Evolutionary conservation across 1,140 invertebrate species (phyloP).

Genomic region (Aphaenogaster floridana): DNA sequence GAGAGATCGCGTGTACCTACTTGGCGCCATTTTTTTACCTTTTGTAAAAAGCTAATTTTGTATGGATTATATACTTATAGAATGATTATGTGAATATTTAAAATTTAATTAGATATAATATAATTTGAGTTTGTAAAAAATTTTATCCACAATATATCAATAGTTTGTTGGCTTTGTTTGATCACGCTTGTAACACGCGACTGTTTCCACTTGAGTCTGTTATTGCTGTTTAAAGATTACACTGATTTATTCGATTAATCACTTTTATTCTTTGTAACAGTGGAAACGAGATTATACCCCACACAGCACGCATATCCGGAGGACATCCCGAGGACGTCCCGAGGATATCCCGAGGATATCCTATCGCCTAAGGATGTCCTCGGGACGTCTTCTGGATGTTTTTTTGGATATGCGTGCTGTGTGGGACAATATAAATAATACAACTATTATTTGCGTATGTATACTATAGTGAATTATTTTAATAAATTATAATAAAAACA

Average conservation of each 20-base stretch:
- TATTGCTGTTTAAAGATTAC: neutral
- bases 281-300: neutral
- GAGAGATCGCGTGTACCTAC: too few species aligned
- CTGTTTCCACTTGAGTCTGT: neutral
- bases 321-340: too few species aligned
- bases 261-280: neutral
- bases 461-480: too few species aligned
- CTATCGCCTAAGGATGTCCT: too few species aligned
- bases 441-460: too few species aligned
- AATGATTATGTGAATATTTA: neutral
- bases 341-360: too few species aligned
- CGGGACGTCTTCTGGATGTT: too few species aligned
- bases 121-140: neutral
- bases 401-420: too few species aligned
- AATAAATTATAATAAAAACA: neutral
- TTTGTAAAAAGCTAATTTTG: too few species aligned
- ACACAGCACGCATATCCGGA: too few species aligned
- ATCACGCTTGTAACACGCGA: neutral
- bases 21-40: too few species aligned
- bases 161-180: neutral
- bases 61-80: neutral
- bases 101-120: neutral
- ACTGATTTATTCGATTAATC: constrained; percentile 17
- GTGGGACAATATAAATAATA: neutral
- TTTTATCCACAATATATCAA: neutral